phyloP scores from a whole-genome alignment of 1,140 invertebrate species.

The Sitodiplosis mosellana region DNA sequence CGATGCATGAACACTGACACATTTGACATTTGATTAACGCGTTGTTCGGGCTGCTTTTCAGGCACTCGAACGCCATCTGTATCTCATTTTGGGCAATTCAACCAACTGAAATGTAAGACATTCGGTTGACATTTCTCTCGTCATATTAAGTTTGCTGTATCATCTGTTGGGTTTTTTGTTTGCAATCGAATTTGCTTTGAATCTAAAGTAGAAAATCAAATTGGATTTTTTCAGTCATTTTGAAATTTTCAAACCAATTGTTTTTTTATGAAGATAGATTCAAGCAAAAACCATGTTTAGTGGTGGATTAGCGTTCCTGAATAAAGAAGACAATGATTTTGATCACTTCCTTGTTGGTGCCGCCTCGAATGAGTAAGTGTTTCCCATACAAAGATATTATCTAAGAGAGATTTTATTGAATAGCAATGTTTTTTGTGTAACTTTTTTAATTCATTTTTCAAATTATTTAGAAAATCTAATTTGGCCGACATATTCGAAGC shows the following conservation, averaged over 20 bases:
- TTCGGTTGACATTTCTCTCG: neutral
- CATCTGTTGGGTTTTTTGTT: neutral
- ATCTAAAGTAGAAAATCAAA: neutral
- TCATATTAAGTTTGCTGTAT: neutral
- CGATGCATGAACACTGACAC: too few species aligned
- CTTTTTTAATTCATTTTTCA: neutral
- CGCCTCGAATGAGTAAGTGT: neutral
- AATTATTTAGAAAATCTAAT: neutral
- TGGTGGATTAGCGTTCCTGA: neutral
- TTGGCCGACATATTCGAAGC: neutral
- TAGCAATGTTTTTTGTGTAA: neutral
- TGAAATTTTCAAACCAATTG: too few species aligned
- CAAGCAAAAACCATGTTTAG: too few species aligned
- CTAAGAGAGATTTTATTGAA: neutral
- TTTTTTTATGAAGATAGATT: neutral
- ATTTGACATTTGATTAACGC: too few species aligned
- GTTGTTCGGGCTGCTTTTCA: too few species aligned
- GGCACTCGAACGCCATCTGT: too few species aligned
- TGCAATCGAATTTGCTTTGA: neutral
- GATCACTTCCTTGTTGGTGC: neutral
- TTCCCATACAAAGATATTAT: too few species aligned
- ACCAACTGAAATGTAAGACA: too few species aligned
- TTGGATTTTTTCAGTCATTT: too few species aligned
- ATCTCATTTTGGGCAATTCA: too few species aligned
- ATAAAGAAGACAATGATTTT: neutral